A percentile compares a stretch with the other conserved stretches of the same genome.
phyloP scores from a whole-genome alignment of 1,140 invertebrate genomes.

The Drosophila burlai region DNA sequence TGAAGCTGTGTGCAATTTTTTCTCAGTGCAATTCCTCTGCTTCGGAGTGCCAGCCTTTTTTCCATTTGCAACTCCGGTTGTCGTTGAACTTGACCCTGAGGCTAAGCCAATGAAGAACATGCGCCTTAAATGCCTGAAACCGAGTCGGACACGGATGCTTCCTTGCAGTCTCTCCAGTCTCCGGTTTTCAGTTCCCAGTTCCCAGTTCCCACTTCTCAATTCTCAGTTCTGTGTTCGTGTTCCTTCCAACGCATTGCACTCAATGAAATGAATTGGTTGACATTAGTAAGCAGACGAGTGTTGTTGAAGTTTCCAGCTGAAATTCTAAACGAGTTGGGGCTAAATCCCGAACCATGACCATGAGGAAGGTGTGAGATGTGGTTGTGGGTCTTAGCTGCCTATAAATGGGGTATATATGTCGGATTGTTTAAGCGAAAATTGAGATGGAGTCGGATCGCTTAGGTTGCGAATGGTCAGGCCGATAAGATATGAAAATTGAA shows the following conservation, averaged over 20 bases:
- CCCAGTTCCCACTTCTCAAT: conserved; percentile 1
- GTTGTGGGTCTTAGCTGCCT: conserved; percentile 73
- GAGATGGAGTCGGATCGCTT: conserved; percentile 53
- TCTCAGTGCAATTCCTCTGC: conserved; percentile 11
- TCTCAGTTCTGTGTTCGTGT: conserved; percentile 16
- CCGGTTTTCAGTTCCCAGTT: conserved; percentile 20
- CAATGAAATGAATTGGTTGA: conserved; percentile 82
- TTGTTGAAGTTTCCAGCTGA: conserved; percentile 56
- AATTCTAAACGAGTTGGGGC: conserved; percentile 61
- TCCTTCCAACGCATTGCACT: conserved; percentile 74
- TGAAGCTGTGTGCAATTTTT: not conserved
- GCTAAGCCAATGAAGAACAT: conserved; percentile 76
- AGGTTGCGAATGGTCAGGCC: conserved; percentile 50
- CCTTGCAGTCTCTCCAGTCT: conserved; percentile 6
- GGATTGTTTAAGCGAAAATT: conserved; percentile 67
- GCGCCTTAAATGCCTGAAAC: conserved; percentile 74
- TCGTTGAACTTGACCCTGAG: conserved; percentile 79
- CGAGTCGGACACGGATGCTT: conserved; percentile 38
- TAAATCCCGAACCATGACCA: conserved; percentile 11
- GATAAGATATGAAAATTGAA: conserved; percentile 61
- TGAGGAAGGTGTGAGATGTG: conserved; percentile 75
- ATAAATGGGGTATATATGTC: conserved; percentile 78
- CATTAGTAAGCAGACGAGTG: conserved; percentile 69
- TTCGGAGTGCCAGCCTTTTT: conserved; percentile 24
- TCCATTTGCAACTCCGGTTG: conserved; percentile 41